phyloP scores from a whole-genome alignment of 2,888 invertebrate genomes.

The Lithophane semibrunnea region DNA sequence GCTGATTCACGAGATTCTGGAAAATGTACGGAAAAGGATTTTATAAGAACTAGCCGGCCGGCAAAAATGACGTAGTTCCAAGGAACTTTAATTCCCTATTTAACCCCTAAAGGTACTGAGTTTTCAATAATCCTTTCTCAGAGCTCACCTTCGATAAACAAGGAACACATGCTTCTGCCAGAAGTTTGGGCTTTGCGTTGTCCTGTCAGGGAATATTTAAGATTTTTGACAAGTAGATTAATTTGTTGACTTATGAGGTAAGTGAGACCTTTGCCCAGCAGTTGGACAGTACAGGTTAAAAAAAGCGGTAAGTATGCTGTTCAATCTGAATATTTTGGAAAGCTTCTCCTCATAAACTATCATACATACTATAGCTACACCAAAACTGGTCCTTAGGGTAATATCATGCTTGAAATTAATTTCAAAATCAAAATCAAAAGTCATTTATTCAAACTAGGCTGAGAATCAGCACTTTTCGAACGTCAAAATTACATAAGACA shows the following conservation, averaged over 20 bases:
- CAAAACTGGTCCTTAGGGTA: background rate
- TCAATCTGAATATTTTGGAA: background rate
- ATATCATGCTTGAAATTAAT: background rate
- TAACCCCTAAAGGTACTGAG: background rate
- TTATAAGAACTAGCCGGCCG: background rate
- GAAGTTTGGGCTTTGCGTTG: background rate
- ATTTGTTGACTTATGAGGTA: background rate
- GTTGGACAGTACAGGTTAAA: too few species aligned
- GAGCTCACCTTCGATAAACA: background rate
- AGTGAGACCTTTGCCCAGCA: too few species aligned
- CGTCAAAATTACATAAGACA: too few species aligned
- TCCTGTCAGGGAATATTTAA: background rate
- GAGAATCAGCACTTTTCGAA: too few species aligned
- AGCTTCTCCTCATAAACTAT: background rate
- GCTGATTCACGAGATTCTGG: conserved; percentile 97
- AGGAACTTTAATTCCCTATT: background rate
- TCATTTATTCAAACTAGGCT: too few species aligned
- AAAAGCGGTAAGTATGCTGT: background rate
- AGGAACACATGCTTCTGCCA: background rate
- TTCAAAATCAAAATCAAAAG: too few species aligned
- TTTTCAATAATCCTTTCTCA: background rate
- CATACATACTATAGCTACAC: background rate
- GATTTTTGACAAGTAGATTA: background rate
- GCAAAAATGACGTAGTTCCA: background rate
- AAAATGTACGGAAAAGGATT: background rate